A percentile compares a stretch with the other conserved stretches of the same genome.
These are phyloP conservation scores for Argyrosomus japonicus DNA, from an alignment of 2,113 vertebrate species.

Conservation along the genomic window DNA sequence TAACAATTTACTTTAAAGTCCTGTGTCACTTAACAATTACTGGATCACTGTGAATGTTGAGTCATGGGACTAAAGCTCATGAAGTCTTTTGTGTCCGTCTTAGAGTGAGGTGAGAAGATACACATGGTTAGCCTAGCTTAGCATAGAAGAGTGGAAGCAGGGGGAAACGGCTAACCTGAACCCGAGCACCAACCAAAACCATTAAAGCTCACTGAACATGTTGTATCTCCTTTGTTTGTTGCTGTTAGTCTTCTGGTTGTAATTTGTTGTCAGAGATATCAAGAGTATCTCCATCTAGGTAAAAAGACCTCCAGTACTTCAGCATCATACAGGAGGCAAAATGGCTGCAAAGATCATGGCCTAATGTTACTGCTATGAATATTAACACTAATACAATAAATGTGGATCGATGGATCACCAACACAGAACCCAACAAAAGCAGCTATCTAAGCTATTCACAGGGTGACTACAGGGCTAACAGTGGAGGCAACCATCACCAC, in stretches of 20 bases:
- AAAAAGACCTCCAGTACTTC: neutral
- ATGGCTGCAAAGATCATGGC: neutral
- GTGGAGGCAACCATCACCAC: too few relatives aligned
- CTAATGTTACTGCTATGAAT: neutral
- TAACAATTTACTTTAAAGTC: slow-evolving; percentile 73
- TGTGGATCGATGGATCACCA: neutral
- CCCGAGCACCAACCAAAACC: too few relatives aligned
- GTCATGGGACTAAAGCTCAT: neutral
- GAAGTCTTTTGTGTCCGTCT: neutral
- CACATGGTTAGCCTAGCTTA: neutral
- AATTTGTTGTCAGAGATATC: neutral
- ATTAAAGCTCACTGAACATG: too few relatives aligned
- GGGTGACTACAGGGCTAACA: too few relatives aligned
- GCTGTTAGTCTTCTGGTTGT: neutral
- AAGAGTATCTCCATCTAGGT: neutral
- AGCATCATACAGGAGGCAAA: neutral
- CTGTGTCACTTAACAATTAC: slow-evolving; percentile 46
- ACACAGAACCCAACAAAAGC: neutral
- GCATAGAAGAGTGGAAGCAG: neutral
- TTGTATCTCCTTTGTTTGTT: too few relatives aligned
- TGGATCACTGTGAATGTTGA: neutral
- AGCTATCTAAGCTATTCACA: neutral
- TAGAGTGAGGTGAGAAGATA: neutral
- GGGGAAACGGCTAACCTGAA: too few relatives aligned
- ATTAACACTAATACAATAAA: neutral